Evolutionary conservation across 2,888 invertebrate species (phyloP).

Genomic region (Dolomedes plantarius): DNA sequence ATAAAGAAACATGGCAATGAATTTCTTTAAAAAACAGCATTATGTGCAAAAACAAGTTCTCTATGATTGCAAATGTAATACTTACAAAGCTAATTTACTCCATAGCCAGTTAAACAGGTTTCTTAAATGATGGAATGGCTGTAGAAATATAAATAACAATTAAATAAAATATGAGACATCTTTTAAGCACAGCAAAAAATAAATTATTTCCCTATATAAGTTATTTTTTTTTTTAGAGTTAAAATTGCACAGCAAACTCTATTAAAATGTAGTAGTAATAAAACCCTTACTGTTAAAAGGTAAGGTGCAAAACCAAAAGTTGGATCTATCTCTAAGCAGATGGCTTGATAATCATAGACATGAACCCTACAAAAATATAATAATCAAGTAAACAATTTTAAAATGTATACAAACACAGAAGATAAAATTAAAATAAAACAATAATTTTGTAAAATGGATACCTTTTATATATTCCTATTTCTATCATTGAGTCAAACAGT

Average conservation of each 20-base stretch:
- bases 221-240: too few relatives aligned
- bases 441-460: constrained; percentile 17
- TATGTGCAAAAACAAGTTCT: too few relatives aligned
- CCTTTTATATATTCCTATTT: constrained; percentile 89
- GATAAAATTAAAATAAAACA: neutral
- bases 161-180: neutral
- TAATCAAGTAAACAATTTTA: neutral
- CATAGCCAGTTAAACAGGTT: constrained; percentile 73
- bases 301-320: constrained; percentile 70
- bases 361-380: constrained; percentile 81
- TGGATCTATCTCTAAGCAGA: constrained; percentile 83
- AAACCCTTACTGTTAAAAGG: constrained; percentile 70
- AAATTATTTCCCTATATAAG: too few relatives aligned
- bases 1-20: too few relatives aligned
- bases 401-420: neutral
- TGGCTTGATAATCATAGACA: constrained; percentile 92
- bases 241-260: too few relatives aligned
- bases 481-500: constrained; percentile 92
- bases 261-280: too few relatives aligned
- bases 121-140: constrained; percentile 74
- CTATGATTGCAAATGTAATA: too few relatives aligned
- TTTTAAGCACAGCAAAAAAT: too few relatives aligned
- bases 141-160: constrained; percentile 44
- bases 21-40: too few relatives aligned
- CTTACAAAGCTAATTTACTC: constrained; percentile 72